Base-by-base conservation (phyloP, 2,797 vertebrate genomes). In the Allobates femoralis region DNA sequence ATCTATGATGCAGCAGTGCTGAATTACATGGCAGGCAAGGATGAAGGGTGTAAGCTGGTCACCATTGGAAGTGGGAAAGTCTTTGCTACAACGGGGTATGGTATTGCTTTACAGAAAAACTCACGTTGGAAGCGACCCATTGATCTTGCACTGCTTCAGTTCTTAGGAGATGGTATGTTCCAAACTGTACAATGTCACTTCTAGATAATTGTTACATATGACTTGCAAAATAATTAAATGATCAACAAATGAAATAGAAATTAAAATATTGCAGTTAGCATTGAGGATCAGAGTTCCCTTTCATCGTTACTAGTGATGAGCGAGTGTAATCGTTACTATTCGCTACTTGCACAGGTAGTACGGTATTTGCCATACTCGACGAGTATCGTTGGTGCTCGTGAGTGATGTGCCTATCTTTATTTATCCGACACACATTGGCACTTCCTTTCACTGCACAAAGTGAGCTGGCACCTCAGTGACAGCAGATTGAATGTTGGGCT, bases 21-120 rank as follows among this genome's bases (percentile, higher is more conserved):
- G 89, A 99, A 99, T 95, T 99, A 99, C 95, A 99, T 99, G 98
- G 98, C 98, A 0, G 97, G 98, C 83, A 99, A 99, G 90, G 98
- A 99, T 0, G 98, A 99, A 89, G 98, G 98, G 83, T 71, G 80
- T 28, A 82, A 82, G 12, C 19, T 71, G 66, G 80, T 82, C 21
- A 82, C 80, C 1, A 82, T 99, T 0, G 98, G 98, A 91, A 98
- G 97, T 0, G 98, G 98, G 75, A 99, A 99, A 91, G 98, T 99
- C 89, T 99, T 99, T 21, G 98, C 98, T 89, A 98, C 98, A 90
- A 99, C 98, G 0, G 98, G 98, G 85, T 99, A 99, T 0, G 98
- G 98, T 91, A 99, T 99, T 0, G 98, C 98, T 69, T 93, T 99
- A 92, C 97, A 98, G 94, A 99, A 99, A 92, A 96, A 96, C 91